These are phyloP conservation scores for Malachius bipustulatus DNA, from an alignment of 2,888 invertebrate genomes.

Conservation along the genomic window DNA sequence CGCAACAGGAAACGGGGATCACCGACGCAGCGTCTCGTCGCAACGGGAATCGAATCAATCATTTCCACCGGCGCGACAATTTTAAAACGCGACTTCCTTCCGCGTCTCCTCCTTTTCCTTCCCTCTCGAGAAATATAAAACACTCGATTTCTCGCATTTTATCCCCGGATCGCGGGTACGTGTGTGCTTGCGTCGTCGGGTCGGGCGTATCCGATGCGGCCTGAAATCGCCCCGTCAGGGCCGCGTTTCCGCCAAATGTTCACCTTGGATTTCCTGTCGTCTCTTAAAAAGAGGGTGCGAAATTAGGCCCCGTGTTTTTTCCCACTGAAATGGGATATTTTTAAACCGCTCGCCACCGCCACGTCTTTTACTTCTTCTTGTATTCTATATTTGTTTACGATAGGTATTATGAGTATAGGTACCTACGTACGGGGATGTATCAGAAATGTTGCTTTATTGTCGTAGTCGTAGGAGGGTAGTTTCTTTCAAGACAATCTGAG, in stretches of 20 bases:
- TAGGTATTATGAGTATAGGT: too few relatives aligned
- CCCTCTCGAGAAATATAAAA: not conserved
- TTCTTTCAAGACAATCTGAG: too few relatives aligned
- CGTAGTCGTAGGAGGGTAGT: too few relatives aligned
- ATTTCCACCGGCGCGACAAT: too few relatives aligned
- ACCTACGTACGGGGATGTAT: too few relatives aligned
- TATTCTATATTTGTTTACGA: too few relatives aligned
- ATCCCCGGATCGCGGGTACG: not conserved
- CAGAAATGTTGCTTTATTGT: too few relatives aligned
- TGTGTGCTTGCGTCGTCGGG: not conserved
- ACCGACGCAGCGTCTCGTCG: too few relatives aligned
- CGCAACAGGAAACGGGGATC: too few relatives aligned
- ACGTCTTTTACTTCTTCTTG: too few relatives aligned
- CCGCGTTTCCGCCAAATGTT: slow-evolving; percentile 6
- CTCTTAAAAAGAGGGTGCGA: slow-evolving; percentile 31
- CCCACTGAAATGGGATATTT: slow-evolving; percentile 34
- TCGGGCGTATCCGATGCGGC: not conserved
- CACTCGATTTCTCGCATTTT: not conserved
- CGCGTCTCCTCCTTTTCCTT: not conserved
- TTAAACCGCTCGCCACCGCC: slow-evolving; percentile 16
- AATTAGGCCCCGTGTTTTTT: slow-evolving; percentile 30
- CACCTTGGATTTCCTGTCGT: slow-evolving; percentile 18
- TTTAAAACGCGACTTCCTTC: not conserved
- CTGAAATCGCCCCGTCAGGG: slow-evolving; percentile 6
- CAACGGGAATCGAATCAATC: too few relatives aligned